Base-by-base conservation (phyloP, 1,140 invertebrate species). In the Agrypnia vestita region DNA sequence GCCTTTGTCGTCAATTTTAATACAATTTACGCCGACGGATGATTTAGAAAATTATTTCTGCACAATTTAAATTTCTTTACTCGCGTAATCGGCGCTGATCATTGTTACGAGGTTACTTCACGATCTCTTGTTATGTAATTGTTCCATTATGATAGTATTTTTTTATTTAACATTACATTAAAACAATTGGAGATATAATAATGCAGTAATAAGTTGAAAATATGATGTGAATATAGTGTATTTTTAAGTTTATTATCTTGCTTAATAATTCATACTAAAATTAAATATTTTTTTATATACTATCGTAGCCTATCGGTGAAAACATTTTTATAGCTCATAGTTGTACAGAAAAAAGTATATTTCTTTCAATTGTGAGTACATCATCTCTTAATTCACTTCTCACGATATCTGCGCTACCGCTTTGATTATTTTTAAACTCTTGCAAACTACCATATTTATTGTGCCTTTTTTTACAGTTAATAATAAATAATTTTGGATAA, bases 91-190 rank as follows among this genome's bases (percentile, higher is more conserved):
- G 43, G 25, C 71, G 17, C 21, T 53, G 21, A 55, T 53, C 15
- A 71, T 73, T 73, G 55, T 75, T 75, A 75, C 15, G 73, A 59
- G 73, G 56, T 59, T 59, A 43, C 59, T 46, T 46, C 3, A 59
- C 19, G 53, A 59, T 75, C 73, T 75, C 73, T 61, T 75, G 73
- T 75, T 75, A 75, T 75, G 53, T 56, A 75, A 75, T 56, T 75
- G 56, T 59, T 56, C 73, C 53, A 73, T 73, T 73, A 73, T 21
- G n/a, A 73, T 73, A 73, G 53, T 73, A 73, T 69, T 46, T 69
- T 69, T 47, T 47, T 69, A 64, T 44, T 64, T 64, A 35, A 64
- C 61, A 64, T 43, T 43, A 43, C 61, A 64, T 9, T 43, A 43
- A 43, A 64, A 43, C 19, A 51, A 15, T 12, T 13, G 49, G 8